Percentiles rank a stretch among this genome's conserved stretches.
phyloP scores from a whole-genome alignment of 2,888 invertebrate species.

The Cephus runcator region DNA sequence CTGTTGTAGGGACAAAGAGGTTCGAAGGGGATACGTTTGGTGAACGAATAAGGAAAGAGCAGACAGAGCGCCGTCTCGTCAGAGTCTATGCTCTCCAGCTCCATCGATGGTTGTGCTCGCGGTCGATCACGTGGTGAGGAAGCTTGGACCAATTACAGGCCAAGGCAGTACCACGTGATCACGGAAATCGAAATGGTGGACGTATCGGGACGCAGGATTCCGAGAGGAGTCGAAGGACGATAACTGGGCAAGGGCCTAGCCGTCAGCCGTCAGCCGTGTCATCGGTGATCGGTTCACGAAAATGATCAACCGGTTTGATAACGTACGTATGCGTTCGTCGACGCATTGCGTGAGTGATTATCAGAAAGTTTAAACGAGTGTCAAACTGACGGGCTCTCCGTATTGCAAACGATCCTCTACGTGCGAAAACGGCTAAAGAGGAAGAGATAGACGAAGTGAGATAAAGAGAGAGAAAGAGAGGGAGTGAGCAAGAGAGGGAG shows the following conservation, averaged over 20 bases:
- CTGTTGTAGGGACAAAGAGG: neutral
- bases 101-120: constrained; percentile 16
- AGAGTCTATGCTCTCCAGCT: neutral
- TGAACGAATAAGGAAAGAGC: neutral
- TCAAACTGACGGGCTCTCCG: constrained; percentile 36
- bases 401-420: constrained; percentile 36
- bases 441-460: too few relatives aligned
- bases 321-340: constrained; percentile 6
- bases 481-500: too few relatives aligned
- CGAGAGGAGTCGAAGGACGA: constrained; percentile 58
- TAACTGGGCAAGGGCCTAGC: constrained; percentile 49
- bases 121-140: constrained; percentile 35
- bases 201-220: constrained; percentile 62
- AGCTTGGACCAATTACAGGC: constrained; percentile 27
- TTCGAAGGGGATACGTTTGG: too few relatives aligned
- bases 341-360: constrained; percentile 5
- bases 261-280: constrained; percentile 41
- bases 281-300: constrained; percentile 36
- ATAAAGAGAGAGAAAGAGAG: too few relatives aligned
- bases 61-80: neutral
- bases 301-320: constrained; percentile 4
- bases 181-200: constrained; percentile 61
- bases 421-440: neutral
- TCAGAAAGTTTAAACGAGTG: constrained; percentile 34
- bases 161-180: constrained; percentile 49